phyloP scores from a whole-genome alignment of 2,113 vertebrate species.

The Hypocryptadius cinnamomeus region DNA sequence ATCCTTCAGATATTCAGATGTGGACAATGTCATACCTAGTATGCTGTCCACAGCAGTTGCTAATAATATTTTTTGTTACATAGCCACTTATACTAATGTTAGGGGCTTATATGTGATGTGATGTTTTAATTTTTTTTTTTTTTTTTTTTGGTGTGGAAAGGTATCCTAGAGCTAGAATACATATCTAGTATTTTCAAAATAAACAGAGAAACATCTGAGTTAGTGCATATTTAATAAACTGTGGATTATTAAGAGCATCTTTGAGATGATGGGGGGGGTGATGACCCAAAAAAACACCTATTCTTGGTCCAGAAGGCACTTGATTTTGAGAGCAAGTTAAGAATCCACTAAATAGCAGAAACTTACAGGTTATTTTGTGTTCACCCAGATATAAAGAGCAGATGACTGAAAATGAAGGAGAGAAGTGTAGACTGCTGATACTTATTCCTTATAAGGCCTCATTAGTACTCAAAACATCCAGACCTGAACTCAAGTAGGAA shows the following conservation, averaged over 20 bases:
- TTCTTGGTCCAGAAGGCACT: not conserved
- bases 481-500: not conserved
- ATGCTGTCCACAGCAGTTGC: not conserved
- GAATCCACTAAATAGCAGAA: not conserved
- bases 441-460: not conserved
- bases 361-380: not conserved
- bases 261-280: not conserved
- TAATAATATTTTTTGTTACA: not conserved
- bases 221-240: not conserved
- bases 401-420: not conserved
- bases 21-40: not conserved
- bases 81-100: not conserved
- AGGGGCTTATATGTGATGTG: fast-evolving
- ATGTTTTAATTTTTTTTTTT: not conserved
- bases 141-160: not conserved
- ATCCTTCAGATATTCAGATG: not conserved
- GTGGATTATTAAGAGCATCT: not conserved
- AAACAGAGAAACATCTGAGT: not conserved
- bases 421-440: not conserved
- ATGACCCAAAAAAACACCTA: not conserved
- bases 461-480: not conserved
- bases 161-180: not conserved
- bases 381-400: not conserved
- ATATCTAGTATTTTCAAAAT: not conserved
- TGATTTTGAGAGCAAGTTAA: not conserved